Evolutionary conservation across 2,113 vertebrate genomes (phyloP), one percentile per base, ranked within the genome.

Genomic region (Suricata suricatta): DNA sequence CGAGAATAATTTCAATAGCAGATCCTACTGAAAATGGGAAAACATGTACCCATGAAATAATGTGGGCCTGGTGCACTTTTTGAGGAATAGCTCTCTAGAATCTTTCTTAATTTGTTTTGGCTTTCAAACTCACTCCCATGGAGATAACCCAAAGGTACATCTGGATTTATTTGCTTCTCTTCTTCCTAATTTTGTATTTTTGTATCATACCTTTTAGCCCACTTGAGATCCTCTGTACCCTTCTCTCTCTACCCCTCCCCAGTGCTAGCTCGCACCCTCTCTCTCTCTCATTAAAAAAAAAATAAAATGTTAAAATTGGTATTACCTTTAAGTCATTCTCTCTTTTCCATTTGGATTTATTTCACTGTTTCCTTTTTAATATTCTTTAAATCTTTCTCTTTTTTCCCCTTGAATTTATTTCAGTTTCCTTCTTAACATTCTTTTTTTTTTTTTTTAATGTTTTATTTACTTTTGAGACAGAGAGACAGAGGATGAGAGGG

Each of bases 31-130:
- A 82, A 95, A 81, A 29, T 6, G 60, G 38, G 17, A 72, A 88
- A 63, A 63, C 44, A 63, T 52, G 82, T 87, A 57, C 19, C 16
- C 29, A 82, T 15, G 25, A 95, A 88, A 77, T 95, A 96, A 76
- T 23, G 23, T 68, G 29, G 41, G 23, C n/a, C n/a, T 68, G n/a
- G 14, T 64, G 17, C 35, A 64, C 71, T 88, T 88, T 88, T 74
- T n/a, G 85, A 77, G 44, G 14, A 63, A 16, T 8, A 54, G n/a
- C 7, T 83, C 44, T 95, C 35, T 44, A 47, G 4, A 82, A 92
- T 84, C 57, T 64, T 69, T 94, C 72, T 54, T 50, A 83, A 83
- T 77, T 87, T 94, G 57, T 50, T 93, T 72, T 90, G n/a, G n/a
- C 35, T 92, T 96, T 92, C 71, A 92, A 83, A 92, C 88, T 47